A percentile compares a stretch with the other conserved stretches of the same genome.
phyloP scores from a whole-genome alignment of 1,140 invertebrate genomes.

The Trichoplusia ni region DNA sequence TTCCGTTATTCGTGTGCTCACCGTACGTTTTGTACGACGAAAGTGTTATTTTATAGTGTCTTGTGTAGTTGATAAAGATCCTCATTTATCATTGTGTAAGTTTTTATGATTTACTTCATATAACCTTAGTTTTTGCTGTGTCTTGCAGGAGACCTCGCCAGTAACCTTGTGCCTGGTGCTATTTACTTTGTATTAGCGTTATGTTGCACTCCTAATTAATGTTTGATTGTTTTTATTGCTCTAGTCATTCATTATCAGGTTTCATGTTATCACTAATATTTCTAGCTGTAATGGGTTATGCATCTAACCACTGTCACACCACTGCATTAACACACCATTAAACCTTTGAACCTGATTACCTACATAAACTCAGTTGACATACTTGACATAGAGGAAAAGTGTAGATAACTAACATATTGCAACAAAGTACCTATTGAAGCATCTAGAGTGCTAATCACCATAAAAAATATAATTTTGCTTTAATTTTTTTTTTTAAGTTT shows the following conservation, averaged over 20 bases:
- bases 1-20: constrained; percentile 37
- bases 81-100: constrained; percentile 35
- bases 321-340: too few relatives aligned
- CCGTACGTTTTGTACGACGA: constrained; percentile 21
- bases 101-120: constrained; percentile 21
- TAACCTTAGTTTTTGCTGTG: constrained; percentile 29
- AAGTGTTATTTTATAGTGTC: constrained; percentile 18
- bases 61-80: constrained; percentile 22
- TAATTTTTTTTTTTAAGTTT: too few relatives aligned
- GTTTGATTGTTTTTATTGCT: background rate
- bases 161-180: constrained; percentile 17
- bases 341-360: too few relatives aligned
- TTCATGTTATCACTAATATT: constrained; percentile 8
- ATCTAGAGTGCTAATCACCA: too few relatives aligned
- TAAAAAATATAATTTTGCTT: too few relatives aligned
- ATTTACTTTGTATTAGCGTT: background rate
- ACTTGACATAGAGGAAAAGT: too few relatives aligned
- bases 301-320: too few relatives aligned
- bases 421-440: too few relatives aligned
- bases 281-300: too few relatives aligned
- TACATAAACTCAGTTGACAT: too few relatives aligned
- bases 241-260: background rate
- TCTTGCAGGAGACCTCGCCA: constrained; percentile 7
- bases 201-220: background rate
- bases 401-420: too few relatives aligned